Evolutionary conservation across 2,797 vertebrate species (phyloP), one percentile per base, ranked within the genome.

Genomic region (Periophthalmus magnuspinnatus): DNA sequence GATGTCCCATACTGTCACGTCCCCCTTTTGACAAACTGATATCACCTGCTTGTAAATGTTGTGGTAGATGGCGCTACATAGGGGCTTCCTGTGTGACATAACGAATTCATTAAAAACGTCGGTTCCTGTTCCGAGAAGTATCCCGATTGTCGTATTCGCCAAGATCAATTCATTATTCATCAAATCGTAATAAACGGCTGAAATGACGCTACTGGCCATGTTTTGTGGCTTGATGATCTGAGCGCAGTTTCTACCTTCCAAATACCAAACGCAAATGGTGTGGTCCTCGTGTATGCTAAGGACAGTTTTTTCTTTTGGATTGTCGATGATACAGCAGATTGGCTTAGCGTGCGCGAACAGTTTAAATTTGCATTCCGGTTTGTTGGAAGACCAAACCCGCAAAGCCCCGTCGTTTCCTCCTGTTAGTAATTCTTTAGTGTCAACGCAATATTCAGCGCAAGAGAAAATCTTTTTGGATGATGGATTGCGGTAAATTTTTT

Each of bases 41-140:
- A 82, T 0, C 0, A 79, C 47, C 52, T 81, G 74, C 17, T 75
- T 69, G 34, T 58, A 77, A 1, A 24, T 19, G 4, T 1, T 47
- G 22, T 84, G 57, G n/a, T 77, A 78, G 0, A 82, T 48, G 1
- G 34, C 45, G 6, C 22, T 5, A 16, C 71, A 75, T 0, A 79
- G 5, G 8, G 75, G 78, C 21, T 48, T 57, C 5, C 13, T 0
- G 7, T 80, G 71, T 2, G 79, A 68, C 3, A 24, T 74, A 5
- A 67, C 0, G 0, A 1, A 5, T 0, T 17, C 19, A 9, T 62
- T 3, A 19, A 65, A 81, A 16, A 61, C 9, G 7, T 83, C 70
- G 2, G 81, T 82, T 32, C 70, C 81, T 60, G 34, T 54, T n/a
- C 83, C 74, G 3, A 79, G 17, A 32, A 21, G 65, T 41, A 52